Percentiles rank a stretch among this genome's conserved stretches.
These are phyloP conservation scores for Xenopus laevis DNA, from an alignment of 2,113 vertebrate genomes.

Conservation along the genomic window DNA sequence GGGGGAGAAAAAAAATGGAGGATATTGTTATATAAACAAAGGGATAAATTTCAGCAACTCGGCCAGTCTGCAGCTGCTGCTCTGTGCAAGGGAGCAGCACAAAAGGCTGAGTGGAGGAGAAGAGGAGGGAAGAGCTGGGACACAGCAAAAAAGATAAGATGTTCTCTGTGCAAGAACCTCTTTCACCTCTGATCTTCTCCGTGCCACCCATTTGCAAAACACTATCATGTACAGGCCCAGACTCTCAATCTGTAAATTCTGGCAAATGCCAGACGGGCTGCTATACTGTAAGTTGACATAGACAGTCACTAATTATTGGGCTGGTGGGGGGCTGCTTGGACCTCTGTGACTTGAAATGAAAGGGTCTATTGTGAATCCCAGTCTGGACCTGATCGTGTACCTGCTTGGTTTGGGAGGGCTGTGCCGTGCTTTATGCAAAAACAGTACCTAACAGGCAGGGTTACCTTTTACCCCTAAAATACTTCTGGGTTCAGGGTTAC, in stretches of 20 bases:
- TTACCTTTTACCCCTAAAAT: constrained; percentile 41
- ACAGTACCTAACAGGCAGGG: constrained; percentile 3
- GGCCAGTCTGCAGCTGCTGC: constrained; percentile 76
- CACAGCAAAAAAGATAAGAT: constrained; percentile 28
- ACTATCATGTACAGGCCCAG: no score
- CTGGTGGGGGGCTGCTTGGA: no score
- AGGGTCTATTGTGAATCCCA: no score
- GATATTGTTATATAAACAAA: constrained; percentile 99
- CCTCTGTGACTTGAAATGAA: no score
- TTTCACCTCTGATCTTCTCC: background rate
- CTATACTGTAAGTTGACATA: no score
- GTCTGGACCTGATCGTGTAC: no score
- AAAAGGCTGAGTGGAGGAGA: constrained; percentile 57
- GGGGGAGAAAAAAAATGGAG: constrained; percentile 83
- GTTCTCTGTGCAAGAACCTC: constrained; percentile 24
- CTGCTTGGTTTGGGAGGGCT: background rate
- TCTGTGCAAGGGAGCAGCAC: constrained; percentile 73
- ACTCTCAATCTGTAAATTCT: no score
- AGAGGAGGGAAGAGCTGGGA: constrained; percentile 41
- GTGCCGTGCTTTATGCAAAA: no score
- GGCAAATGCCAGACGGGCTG: no score
- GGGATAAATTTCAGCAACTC: constrained; percentile 91
- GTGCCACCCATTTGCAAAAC: constrained; percentile 18
- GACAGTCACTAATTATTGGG: no score
- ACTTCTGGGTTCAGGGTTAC: constrained; percentile 15